Evolutionary conservation across 1,140 invertebrate genomes (phyloP).

Genomic region (Lasioglossum albipes): DNA sequence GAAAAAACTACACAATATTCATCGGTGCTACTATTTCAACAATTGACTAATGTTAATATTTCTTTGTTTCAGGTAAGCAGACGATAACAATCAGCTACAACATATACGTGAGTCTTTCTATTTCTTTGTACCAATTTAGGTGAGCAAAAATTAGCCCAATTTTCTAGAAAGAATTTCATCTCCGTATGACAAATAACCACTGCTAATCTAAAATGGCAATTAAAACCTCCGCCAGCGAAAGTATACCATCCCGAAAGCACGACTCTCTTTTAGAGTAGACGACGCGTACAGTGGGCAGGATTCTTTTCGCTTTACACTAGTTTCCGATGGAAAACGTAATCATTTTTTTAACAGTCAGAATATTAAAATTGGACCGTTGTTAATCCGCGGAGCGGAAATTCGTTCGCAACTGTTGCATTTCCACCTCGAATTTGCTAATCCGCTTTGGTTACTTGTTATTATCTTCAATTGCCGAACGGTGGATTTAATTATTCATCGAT

Average conservation of each 20-base stretch:
- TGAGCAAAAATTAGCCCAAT: neutral
- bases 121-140: neutral
- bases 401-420: conserved; percentile 5
- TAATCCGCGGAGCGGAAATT: neutral
- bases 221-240: neutral
- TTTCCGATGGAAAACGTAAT: neutral
- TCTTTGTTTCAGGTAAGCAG: conserved; percentile 31
- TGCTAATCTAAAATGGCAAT: neutral
- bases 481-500: neutral
- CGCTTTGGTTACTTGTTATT: conserved; percentile 3
- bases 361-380: neutral
- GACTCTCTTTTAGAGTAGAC: too few relatives aligned
- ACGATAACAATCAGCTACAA: neutral
- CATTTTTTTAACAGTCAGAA: neutral
- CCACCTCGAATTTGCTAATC: conserved; percentile 2
- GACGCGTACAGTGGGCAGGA: too few relatives aligned
- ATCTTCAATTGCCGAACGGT: neutral
- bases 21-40: too few relatives aligned
- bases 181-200: neutral
- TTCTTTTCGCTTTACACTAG: neutral
- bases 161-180: neutral
- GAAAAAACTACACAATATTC: too few relatives aligned
- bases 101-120: neutral
- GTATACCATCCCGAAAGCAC: too few relatives aligned
- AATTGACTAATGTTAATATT: neutral